Percentiles rank a stretch among this genome's conserved stretches.
Conservation (phyloP, 2,888 invertebrate genomes). For the Oligia fasciuncula region DNA sequence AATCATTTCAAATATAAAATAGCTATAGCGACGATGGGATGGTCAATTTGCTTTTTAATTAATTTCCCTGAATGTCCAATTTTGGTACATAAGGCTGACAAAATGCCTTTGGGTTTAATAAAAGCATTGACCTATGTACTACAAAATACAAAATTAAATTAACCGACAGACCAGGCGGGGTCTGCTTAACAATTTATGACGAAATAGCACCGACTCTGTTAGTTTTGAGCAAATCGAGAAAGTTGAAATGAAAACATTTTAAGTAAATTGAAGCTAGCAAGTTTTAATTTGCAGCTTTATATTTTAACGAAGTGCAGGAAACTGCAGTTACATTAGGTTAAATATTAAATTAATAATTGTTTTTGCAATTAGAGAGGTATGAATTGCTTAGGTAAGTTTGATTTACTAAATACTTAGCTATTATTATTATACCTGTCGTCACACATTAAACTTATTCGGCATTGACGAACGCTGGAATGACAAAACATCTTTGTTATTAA, state of each 20-base stretch:
- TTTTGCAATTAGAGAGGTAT: neutral
- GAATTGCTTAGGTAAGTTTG: neutral
- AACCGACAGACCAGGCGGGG: neutral
- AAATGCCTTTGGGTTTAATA: neutral
- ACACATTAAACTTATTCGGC: neutral
- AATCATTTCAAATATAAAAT: neutral
- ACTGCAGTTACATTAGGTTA: neutral
- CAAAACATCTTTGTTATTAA: conserved; percentile 44
- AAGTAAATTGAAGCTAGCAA: neutral
- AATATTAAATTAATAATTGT: neutral
- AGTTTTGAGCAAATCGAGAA: neutral
- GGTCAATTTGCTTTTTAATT: too few species aligned
- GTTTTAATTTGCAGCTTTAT: neutral
- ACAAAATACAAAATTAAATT: neutral
- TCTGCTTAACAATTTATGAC: neutral
- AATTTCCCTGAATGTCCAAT: neutral
- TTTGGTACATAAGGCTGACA: neutral
- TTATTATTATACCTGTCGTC: neutral
- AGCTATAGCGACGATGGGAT: neutral
- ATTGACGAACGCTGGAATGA: conserved; percentile 14
- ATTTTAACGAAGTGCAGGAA: neutral
- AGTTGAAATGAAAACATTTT: neutral
- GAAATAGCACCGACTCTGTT: neutral
- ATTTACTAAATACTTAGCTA: neutral
- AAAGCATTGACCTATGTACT: neutral